Evolutionary conservation across 2,113 vertebrate species (phyloP).

Genomic region (Nyctibius bracteatus): DNA sequence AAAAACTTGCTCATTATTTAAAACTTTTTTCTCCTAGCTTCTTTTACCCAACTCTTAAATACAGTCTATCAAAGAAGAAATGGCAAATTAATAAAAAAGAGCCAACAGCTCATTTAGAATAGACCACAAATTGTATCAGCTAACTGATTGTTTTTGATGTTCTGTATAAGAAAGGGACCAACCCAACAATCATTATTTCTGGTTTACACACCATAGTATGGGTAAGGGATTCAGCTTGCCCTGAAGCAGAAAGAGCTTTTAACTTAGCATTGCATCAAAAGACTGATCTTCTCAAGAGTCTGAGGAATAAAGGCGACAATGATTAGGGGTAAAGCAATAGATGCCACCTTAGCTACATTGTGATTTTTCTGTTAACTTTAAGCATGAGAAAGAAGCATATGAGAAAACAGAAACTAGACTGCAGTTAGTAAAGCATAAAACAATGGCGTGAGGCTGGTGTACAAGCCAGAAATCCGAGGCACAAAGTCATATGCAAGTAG

Average conservation of each 20-base stretch:
- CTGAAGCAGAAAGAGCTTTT: not conserved
- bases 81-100: not conserved
- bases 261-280: not conserved
- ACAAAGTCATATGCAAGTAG: not conserved
- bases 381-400: not conserved
- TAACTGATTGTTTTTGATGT: not conserved
- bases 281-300: not conserved
- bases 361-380: not conserved
- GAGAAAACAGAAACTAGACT: not conserved
- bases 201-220: accelerated
- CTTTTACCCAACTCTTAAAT: not conserved
- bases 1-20: not conserved
- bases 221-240: not conserved
- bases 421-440: not conserved
- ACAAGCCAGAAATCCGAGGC: not conserved
- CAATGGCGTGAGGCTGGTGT: not conserved
- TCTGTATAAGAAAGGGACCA: not conserved
- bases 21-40: not conserved
- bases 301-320: not conserved
- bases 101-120: not conserved
- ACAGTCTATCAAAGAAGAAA: not conserved
- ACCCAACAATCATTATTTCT: not conserved
- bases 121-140: not conserved
- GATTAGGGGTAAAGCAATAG: not conserved
- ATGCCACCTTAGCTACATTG: accelerated